Evolutionary conservation across 1,140 invertebrate genomes (phyloP).

Genomic region (Calliphora vicina): DNA sequence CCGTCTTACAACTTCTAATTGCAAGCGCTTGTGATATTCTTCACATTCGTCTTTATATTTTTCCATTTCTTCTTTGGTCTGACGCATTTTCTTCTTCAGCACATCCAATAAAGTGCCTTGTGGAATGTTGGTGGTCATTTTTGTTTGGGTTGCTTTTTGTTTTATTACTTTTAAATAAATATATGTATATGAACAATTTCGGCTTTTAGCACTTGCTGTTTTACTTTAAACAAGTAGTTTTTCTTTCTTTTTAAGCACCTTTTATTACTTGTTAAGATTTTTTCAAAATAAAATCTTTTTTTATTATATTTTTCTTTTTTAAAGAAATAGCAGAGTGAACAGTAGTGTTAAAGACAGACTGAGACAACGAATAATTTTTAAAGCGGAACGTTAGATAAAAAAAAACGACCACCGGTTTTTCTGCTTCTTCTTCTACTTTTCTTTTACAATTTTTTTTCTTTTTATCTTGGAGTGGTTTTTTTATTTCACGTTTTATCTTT

Average conservation of each 20-base stretch:
- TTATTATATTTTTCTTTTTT: not conserved
- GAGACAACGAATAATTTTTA: constrained; percentile 31
- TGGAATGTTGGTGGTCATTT: constrained; percentile 86
- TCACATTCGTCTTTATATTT: constrained; percentile 96
- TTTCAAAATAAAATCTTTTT: not conserved
- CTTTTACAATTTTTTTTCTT: constrained; percentile 7
- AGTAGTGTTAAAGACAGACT: constrained; percentile 8
- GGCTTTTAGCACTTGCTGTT: not conserved
- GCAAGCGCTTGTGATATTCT: constrained; percentile 88
- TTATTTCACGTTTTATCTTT: not conserved
- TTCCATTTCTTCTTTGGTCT: constrained; percentile 97
- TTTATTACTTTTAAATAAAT: constrained; percentile 9
- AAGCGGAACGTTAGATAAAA: constrained; percentile 15
- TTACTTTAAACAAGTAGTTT: constrained; percentile 7
- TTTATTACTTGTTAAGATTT: not conserved
- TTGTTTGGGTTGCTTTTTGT: constrained; percentile 47
- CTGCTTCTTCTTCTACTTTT: constrained; percentile 33
- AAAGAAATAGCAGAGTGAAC: not conserved
- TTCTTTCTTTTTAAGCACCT: constrained; percentile 29
- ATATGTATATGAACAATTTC: not conserved
- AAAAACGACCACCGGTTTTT: constrained; percentile 36
- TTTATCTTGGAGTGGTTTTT: constrained; percentile 16
- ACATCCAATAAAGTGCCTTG: constrained; percentile 91
- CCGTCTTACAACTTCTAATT: constrained; percentile 88
- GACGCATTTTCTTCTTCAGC: constrained; percentile 99